Base-by-base conservation (phyloP, 2,888 invertebrate genomes). In the Thysanoteuthis rhombus region DNA sequence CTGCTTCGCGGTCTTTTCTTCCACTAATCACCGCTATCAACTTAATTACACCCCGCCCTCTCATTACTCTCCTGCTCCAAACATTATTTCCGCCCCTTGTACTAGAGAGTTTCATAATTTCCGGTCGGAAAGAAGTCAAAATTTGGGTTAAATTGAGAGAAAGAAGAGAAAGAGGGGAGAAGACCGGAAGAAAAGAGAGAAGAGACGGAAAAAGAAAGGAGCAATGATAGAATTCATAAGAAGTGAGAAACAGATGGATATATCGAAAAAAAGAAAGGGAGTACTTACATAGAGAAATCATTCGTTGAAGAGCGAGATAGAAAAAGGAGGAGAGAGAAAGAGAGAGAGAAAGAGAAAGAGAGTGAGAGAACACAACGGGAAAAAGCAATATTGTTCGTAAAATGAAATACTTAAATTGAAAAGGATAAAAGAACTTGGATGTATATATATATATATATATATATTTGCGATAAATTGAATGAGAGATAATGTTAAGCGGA, bases 11-110 rank as follows among this genome's bases (percentile, higher is more conserved):
- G n/a, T 75, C 75, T 75, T 75, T 75, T 75, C 75, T 75, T 75
- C n/a, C 75, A 75, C 75, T 75, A 75, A 75, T 75, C 75, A 75
- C 75, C 75, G n/a, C 75, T 75, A 75, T 75, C 75, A 75, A 75
- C 75, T 75, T 75, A 75, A 75, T 75, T 75, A 75, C 75, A 36
- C 75, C 36, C 75, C 75, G 36, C 75, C 75, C 75, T n/a, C 75
- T n/a, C 75, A 75, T 75, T 75, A 75, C n/a, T 75, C 12, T n/a
- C 75, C 75, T 75, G n/a, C n/a, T 75, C 75, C 75, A 75, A 75
- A 75, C 75, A 75, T 75, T 75, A 75, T 75, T 75, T 75, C 75
- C 75, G 75, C 75, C 75, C 36, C 75, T 75, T 75, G 75, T 75
- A 75, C 75, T 75, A 75, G 75, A 75, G 75, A 75, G 75, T 75